Evolutionary conservation across 1,140 invertebrate genomes (phyloP).

Genomic region (Heliconius hewitsoni): DNA sequence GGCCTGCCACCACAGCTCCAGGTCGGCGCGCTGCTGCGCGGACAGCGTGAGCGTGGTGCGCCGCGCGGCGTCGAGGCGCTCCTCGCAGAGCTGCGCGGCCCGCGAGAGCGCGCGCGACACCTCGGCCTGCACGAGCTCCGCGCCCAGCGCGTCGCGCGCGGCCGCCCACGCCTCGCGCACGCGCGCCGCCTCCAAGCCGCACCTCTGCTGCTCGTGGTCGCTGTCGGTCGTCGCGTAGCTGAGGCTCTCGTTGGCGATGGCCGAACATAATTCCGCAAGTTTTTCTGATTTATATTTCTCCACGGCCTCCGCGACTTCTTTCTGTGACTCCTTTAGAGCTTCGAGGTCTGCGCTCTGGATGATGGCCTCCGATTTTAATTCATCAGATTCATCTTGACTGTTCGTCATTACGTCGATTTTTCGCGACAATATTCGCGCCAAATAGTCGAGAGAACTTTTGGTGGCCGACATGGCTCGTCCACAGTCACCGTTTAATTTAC

Average conservation of each 20-base stretch:
- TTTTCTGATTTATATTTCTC: conserved; percentile 86
- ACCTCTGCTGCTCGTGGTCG: conserved; percentile 63
- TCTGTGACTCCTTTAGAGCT: conserved; percentile 83
- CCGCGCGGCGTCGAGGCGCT: conserved; percentile 76
- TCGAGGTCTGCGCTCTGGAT: conserved; percentile 80
- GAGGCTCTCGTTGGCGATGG: conserved; percentile 85
- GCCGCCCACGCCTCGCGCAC: conserved; percentile 85
- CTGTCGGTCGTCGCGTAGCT: conserved; percentile 76
- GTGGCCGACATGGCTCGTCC: conserved; percentile 79
- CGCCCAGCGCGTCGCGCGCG: conserved; percentile 86
- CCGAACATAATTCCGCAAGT: conserved; percentile 84
- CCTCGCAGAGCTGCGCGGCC: conserved; percentile 85
- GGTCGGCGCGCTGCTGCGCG: conserved; percentile 83
- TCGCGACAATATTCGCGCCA: conserved; percentile 84
- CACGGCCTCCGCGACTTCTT: conserved; percentile 83
- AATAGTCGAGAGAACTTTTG: conserved; percentile 83
- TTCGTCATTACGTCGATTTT: conserved; percentile 79
- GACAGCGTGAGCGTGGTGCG: conserved; percentile 81
- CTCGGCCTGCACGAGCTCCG: conserved; percentile 87
- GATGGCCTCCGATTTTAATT: conserved; percentile 59
- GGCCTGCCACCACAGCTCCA: conserved; percentile 86
- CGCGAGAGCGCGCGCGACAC: conserved; percentile 86
- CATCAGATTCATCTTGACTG: conserved; percentile 48
- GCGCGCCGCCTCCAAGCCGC: conserved; percentile 66
- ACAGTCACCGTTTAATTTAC: conserved; percentile 83